Base-by-base conservation (phyloP, 2,113 vertebrate genomes). In the Oncorhynchus keta region DNA sequence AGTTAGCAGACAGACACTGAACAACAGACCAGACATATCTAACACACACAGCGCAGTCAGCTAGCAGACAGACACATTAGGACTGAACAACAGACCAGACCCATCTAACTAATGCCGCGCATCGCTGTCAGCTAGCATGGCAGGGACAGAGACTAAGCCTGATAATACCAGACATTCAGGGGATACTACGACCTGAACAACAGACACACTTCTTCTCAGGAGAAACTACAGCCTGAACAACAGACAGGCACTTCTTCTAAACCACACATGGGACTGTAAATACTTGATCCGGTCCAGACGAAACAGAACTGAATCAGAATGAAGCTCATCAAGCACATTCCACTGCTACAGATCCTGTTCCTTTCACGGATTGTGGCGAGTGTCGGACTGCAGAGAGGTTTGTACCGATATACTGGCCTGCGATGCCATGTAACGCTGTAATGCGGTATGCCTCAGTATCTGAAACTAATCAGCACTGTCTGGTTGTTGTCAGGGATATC, bases 381-480 rank as follows among this genome's bases (percentile, higher is more conserved):
- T 9, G 39, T 45, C 18, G 93, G 83, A 1, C 82, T 93, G 77
- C 95, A 92, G 18, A 96, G 95, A 98, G 97, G 97, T 99, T 92
- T 86, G 96, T 57, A 7, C 24, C 32, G 49, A 22, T 14, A 49
- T 51, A 6, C 20, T 20, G 8, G 39, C 32, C 20, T 49, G 64
- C 20, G 5, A 45, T 70, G n/a, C 14, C 4, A 20, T 57, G 55
- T 20, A 22, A 6, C 24, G 39, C 20, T 49, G 5, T 70, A 24
- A 22, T 39, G 8, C 0, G 39, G 39, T 45, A 5, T 28, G 45
- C 6, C 57, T 22, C 20, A 24, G 14, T 68, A 20, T 28, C 55
- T 57, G 51, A 16, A 57, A 57, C 16, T 4, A 55, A 35, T 74
- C 59, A 35, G 9, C 2, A 45, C 39, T 16, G 18, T n/a, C 16